Base-by-base conservation (phyloP, 2,888 invertebrate genomes). In the Plagodis pulveraria region DNA sequence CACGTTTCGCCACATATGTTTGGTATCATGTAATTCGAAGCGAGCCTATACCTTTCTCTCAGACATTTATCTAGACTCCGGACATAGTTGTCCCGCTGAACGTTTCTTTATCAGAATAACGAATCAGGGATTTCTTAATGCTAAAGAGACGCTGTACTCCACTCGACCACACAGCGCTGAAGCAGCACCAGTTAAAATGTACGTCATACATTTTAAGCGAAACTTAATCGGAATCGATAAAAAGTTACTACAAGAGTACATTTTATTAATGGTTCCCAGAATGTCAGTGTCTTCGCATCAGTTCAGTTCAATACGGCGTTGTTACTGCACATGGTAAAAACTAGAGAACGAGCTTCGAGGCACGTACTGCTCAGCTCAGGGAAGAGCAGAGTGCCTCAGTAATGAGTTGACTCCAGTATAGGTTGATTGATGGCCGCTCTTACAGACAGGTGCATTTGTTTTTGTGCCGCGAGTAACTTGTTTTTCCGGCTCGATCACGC, bases 361-460 rank as follows among this genome's bases (percentile, higher is more conserved):
- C 40, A 33, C 41, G 38, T 36, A 7, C 8, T 36, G 36, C 40
- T 22, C 22, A 22, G 4, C 22, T 22, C 22, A 22, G 22, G 22
- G 22, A 22, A 22, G 22, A 40, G 40, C 40, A 8, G 5, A 6
- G 10, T 10, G 40, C 40, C 43, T 55, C 57, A 46, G 50, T 65
- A 62, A 67, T 65, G 65, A 65, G 52, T 61, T 65, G 65, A 65
- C 55, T 61, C 58, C 40, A 40, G 47, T 43, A 60, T 49, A 59
- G 58, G 45, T 53, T 66, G 69, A 68, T 66, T 63, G 68, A 59
- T 45, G 56, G 56, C 61, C 50, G 61, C 57, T 45, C 43, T 53
- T 33, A n/a, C 32, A 53, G 56, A 44, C 62, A 62, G 62, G 51
- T 65, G 63, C 56, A 49, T 56, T 47, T 52, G 44, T 32, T 48